A percentile compares a stretch with the other conserved stretches of the same genome.
These are phyloP conservation scores for Amblyteles armatorius DNA, from an alignment of 2,888 invertebrate genomes.

Conservation along the genomic window DNA sequence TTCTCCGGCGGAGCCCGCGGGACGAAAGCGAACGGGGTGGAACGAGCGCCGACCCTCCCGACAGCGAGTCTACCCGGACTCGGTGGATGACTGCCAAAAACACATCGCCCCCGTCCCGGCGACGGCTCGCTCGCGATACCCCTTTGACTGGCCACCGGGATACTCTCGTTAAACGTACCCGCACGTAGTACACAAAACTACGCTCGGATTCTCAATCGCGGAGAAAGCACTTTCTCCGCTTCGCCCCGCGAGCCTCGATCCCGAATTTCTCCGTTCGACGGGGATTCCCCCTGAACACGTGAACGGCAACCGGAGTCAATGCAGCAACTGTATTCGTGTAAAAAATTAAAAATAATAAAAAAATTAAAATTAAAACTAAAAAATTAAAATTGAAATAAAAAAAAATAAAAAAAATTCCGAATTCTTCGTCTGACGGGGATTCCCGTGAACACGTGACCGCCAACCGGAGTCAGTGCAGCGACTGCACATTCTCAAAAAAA, in stretches of 20 bases:
- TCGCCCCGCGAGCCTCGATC: constrained; percentile 7
- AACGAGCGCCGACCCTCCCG: not conserved
- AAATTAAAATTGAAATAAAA: too few species aligned
- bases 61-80: constrained; percentile 2
- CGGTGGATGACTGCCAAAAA: constrained; percentile 65
- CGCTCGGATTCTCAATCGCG: not conserved
- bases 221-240: constrained; percentile 28
- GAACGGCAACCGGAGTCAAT: too few species aligned
- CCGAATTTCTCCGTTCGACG: not conserved
- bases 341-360: too few species aligned
- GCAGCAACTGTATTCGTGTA: too few species aligned
- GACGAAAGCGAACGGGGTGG: not conserved
- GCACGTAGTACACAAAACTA: not conserved
- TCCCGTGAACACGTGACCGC: too few species aligned
- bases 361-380: too few species aligned
- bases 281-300: too few species aligned
- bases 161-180: constrained; percentile 46
- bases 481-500: too few species aligned
- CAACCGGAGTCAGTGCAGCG: too few species aligned
- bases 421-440: too few species aligned
- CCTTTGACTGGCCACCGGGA: constrained; percentile 47
- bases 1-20: constrained; percentile 19
- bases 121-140: constrained; percentile 33
- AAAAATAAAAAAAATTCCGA: too few species aligned
- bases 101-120: constrained; percentile 55